These are phyloP conservation scores for Urophycis tenuis DNA, from an alignment of 2,797 vertebrate species.

Conservation along the genomic window DNA sequence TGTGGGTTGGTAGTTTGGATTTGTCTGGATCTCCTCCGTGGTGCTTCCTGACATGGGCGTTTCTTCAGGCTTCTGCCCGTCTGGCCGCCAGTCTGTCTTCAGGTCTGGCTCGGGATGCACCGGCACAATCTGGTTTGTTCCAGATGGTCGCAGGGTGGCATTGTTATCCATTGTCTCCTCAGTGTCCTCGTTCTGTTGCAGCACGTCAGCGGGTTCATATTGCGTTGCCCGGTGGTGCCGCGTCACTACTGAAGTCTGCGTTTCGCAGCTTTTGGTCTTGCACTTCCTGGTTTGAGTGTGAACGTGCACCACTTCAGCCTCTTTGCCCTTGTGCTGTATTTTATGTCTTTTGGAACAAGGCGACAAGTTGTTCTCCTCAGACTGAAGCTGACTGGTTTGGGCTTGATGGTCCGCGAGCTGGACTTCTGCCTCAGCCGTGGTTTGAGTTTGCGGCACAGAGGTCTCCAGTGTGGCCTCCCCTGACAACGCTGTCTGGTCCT, in stretches of 20 bases:
- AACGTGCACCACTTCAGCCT: constrained; percentile 18
- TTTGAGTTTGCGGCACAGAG: constrained; percentile 13
- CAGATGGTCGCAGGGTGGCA: neutral
- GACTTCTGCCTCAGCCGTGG: neutral
- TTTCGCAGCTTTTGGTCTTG: fast-evolving
- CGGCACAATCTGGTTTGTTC: neutral
- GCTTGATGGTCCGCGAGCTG: neutral
- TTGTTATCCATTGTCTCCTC: neutral
- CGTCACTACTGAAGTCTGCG: constrained; percentile 44
- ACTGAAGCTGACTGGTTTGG: neutral
- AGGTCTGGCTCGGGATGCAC: neutral
- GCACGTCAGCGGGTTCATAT: constrained; percentile 35
- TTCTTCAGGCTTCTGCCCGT: neutral
- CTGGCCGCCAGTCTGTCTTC: neutral
- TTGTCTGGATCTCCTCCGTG: neutral
- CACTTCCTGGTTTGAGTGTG: constrained; percentile 41
- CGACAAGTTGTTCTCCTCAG: neutral
- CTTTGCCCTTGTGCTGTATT: neutral
- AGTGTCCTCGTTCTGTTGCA: neutral
- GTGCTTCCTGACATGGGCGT: neutral
- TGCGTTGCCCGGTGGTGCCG: constrained; percentile 42
- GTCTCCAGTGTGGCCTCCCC: constrained; percentile 14
- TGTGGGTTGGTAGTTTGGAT: neutral
- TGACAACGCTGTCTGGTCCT: neutral
- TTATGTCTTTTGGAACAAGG: neutral